Conservation (phyloP, 2,797 vertebrate species). For the Scleropages formosus region DNA sequence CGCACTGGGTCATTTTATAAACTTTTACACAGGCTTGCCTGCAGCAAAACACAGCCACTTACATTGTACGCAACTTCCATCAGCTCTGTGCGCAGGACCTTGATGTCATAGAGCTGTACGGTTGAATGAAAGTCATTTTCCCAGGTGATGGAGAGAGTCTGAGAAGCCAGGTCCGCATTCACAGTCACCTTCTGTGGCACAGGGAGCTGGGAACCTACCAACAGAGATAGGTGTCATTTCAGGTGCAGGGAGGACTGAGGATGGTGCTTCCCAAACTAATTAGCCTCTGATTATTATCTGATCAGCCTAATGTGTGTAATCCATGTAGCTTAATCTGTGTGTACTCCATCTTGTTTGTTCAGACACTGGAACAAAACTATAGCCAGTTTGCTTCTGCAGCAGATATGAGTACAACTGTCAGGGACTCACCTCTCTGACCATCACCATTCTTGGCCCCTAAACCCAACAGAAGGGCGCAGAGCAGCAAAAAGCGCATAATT, state of each 20-base stretch:
- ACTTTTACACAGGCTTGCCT: background rate
- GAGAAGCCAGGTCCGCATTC: background rate
- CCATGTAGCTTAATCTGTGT: too few species aligned
- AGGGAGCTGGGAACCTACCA: background rate
- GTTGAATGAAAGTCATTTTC: background rate
- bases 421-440: background rate
- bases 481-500: background rate
- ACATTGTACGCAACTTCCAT: conserved; percentile 2
- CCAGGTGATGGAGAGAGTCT: conserved; percentile 21
- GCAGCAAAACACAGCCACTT: background rate
- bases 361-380: too few species aligned
- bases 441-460: background rate
- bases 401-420: background rate
- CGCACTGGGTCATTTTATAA: too few species aligned
- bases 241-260: background rate
- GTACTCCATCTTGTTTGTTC: too few species aligned
- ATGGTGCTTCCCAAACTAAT: too few species aligned
- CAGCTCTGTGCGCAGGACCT: background rate
- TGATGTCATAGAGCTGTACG: conserved; percentile 9
- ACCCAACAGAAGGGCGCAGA: background rate
- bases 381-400: background rate
- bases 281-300: too few species aligned
- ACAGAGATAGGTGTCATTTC: background rate
- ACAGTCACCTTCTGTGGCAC: conserved; percentile 6
- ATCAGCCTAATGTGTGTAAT: too few species aligned